Conservation (phyloP, 1,140 invertebrate species). For the Lanistes nyassanus region DNA sequence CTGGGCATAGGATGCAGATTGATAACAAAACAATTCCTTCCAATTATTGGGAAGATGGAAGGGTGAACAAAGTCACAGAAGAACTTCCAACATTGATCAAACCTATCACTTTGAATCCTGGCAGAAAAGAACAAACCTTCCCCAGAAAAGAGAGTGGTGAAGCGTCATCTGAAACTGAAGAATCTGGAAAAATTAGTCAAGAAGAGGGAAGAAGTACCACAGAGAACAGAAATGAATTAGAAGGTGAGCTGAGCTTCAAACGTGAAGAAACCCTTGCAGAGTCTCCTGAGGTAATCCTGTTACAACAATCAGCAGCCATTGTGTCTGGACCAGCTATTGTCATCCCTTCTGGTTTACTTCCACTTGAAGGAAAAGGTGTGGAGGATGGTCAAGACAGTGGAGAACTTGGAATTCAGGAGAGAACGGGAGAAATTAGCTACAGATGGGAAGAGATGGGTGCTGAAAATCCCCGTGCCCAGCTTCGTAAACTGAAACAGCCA, state of each 20-base stretch:
- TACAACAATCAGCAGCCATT: neutral
- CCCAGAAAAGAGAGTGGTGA: slow-evolving; percentile 25
- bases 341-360: neutral
- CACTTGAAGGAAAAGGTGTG: neutral
- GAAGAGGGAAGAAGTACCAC: neutral
- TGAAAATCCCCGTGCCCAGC: neutral
- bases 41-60: neutral
- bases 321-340: neutral
- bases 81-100: neutral
- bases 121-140: neutral
- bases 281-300: slow-evolving; percentile 28
- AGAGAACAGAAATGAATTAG: slow-evolving; percentile 8
- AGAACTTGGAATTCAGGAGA: slow-evolving; percentile 22
- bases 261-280: slow-evolving; percentile 29
- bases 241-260: slow-evolving; percentile 24
- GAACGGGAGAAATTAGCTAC: slow-evolving; percentile 26
- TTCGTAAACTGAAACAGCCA: neutral
- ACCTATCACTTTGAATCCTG: neutral
- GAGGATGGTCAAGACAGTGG: neutral
- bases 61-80: neutral
- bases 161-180: slow-evolving; percentile 32
- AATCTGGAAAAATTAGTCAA: neutral
- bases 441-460: slow-evolving; percentile 19
- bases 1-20: neutral
- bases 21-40: neutral